Base-by-base conservation (phyloP, 2,888 invertebrate genomes). In the Hyalella azteca region DNA sequence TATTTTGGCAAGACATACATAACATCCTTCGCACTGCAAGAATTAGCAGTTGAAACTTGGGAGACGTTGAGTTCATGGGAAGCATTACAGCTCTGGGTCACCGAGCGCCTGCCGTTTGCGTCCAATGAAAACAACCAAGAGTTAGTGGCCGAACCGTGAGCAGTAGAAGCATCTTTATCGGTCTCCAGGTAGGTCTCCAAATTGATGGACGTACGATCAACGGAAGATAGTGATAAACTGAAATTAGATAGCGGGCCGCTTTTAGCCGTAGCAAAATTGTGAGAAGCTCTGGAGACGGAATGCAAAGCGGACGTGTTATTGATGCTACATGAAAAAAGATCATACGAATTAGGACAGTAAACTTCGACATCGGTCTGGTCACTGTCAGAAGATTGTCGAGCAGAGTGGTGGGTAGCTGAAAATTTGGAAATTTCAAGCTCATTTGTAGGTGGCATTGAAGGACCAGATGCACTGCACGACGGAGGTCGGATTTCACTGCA, bases 171-270 rank as follows among this genome's bases (percentile, higher is more conserved):
- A 36, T 66, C 66, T 66, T 66, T 66, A 36, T 36, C 36, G 36
- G 66, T 36, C 66, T 36, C 66, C 7, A 66, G 32, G 36, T 36
- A 66, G 66, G 19, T 36, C 19, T 66, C 66, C 66, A 32, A 66
- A 66, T 66, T 66, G 54, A 54, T 54, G 66, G 66, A 66, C 29
- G 66, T 36, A 32, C 36, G 66, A 36, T 66, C 66, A 29, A 29
- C 39, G 36, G 66, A 66, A 36, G 66, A 66, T n/a, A 66, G 66
- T 36, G 66, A 66, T 36, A 22, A 36, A 66, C 66, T 66, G 66
- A 66, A 66, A 36, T 66, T 32, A 19, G 66, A 66, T 36, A 19
- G 66, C 36, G 66, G 66, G 13, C 29, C 66, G n/a, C 66, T 66
- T 4, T 66, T 66, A 66, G 66, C 66, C 32, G 66, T 66, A 36